Base-by-base conservation (phyloP, 2,888 invertebrate genomes). In the Philereme vetulata region DNA sequence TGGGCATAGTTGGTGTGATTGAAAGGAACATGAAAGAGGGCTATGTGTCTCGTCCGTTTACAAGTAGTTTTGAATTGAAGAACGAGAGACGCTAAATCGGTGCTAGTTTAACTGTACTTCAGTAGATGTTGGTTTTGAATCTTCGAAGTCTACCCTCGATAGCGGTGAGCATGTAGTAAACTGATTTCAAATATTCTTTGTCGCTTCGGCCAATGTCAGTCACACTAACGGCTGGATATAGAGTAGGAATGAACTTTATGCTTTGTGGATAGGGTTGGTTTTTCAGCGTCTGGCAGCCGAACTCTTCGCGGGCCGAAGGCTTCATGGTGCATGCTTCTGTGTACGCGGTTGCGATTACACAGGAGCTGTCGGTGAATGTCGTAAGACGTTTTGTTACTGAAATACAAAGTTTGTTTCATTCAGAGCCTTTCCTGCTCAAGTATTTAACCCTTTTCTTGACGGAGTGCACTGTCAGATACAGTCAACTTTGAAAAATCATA, bases 121-220 rank as follows among this genome's bases (percentile, higher is more conserved):
- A 51, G 6, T 65, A 51, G 5, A 79, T 60, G 57, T 77, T 76
- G 5, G 75, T 68, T 64, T 84, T 88, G 8, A 90, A 60, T 60
- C 90, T 76, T 4, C 87, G 76, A 34, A 90, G 68, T 49, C 90
- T 80, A 8, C 90, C 89, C 66, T 91, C 90, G 48, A 91, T 87
- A 4, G 88, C 84, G 0, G 83, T 72, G 0, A 90, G 67, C 68
- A 85, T 81, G 56, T 70, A 78, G 66, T 90, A 90, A 4, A 87
- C 80, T 0, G 81, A 75, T 51, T 82, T 80, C 4, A 91, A 72
- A 58, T 88, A 76, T 4, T 81, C 73, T 50, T 77, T 81, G 9
- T 88, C 86, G 7, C 77, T 60, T 9, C 71, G 75, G 48, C 85
- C 77, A 34, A 90, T 82, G 58, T 87, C 79, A 0, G 81, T 84